These are phyloP conservation scores for Dermochelys coriacea DNA, from an alignment of 2,797 vertebrate genomes.

Conservation along the genomic window DNA sequence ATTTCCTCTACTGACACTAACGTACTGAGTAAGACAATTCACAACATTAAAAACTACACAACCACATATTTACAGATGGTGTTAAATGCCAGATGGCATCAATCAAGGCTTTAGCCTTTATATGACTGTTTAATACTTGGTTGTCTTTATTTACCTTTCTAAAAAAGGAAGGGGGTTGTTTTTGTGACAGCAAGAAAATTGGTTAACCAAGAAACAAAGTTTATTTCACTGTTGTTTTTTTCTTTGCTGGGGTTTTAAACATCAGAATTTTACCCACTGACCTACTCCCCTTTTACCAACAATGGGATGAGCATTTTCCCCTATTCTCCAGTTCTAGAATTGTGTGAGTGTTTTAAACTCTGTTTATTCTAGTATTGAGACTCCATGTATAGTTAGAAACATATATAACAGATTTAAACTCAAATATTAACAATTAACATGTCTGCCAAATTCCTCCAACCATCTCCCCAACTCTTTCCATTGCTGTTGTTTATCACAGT, in stretches of 20 bases:
- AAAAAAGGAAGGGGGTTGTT: background rate
- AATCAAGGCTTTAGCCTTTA: conserved; percentile 56
- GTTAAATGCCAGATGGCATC: conserved; percentile 63
- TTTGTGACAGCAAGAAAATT: background rate
- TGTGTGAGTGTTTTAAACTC: background rate
- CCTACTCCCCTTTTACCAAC: background rate
- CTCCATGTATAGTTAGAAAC: background rate
- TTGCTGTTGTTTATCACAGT: background rate
- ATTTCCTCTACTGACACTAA: conserved; percentile 67
- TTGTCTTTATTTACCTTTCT: conserved; percentile 61
- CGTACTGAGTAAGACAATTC: conserved; percentile 78
- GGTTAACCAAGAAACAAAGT: background rate
- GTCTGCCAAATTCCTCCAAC: background rate
- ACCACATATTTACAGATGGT: conserved; percentile 67
- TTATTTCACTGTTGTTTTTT: background rate
- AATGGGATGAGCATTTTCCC: background rate
- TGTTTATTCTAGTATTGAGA: background rate
- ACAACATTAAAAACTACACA: conserved; percentile 70
- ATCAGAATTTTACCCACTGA: background rate
- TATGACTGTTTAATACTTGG: conserved; percentile 47
- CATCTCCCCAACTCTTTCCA: background rate
- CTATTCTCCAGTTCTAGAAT: background rate
- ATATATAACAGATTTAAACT: background rate
- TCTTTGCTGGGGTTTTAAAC: background rate
- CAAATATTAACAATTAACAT: background rate